Conservation (phyloP, 2,888 invertebrate species). For the Anodontia alba region DNA sequence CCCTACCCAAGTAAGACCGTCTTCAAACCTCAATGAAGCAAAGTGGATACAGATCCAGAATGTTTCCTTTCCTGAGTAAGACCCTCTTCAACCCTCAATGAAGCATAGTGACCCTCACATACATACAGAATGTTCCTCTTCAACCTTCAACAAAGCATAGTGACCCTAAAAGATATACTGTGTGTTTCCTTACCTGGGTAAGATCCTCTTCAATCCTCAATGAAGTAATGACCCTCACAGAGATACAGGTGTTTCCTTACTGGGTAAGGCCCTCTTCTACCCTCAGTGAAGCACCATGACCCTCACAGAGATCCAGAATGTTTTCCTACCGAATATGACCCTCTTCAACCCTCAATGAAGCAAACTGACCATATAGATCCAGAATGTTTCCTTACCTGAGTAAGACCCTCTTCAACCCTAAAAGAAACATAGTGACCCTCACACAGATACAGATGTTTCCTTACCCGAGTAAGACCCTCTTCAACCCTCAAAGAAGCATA, state of each 20-base stretch:
- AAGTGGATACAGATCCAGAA: too few relatives aligned
- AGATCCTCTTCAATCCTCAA: conserved; percentile 59
- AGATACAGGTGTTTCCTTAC: too few relatives aligned
- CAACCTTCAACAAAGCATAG: too few relatives aligned
- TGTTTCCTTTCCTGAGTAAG: conserved; percentile 53
- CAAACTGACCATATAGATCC: conserved; percentile 69
- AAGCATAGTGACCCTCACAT: conserved; percentile 68
- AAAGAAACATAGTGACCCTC: conserved; percentile 63
- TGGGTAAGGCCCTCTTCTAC: too few relatives aligned
- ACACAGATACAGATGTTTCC: conserved; percentile 70
- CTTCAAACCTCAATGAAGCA: too few relatives aligned
- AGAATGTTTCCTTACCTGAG: conserved; percentile 51
- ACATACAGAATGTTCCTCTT: conserved; percentile 63
- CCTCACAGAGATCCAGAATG: too few relatives aligned
- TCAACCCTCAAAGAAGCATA: conserved; percentile 32
- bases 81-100: conserved; percentile 55
- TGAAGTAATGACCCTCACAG: conserved; percentile 68
- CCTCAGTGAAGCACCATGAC: too few relatives aligned
- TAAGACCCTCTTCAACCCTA: conserved; percentile 58
- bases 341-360: conserved; percentile 54
- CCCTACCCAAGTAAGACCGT: too few relatives aligned
- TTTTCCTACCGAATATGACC: conserved; percentile 52
- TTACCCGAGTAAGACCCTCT: conserved; percentile 57
- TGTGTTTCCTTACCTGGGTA: conserved; percentile 41
- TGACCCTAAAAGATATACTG: too few relatives aligned